Percentiles rank a stretch among this genome's conserved stretches.
phyloP scores from a whole-genome alignment of 2,888 invertebrate genomes.

The Tinea semifulvella region DNA sequence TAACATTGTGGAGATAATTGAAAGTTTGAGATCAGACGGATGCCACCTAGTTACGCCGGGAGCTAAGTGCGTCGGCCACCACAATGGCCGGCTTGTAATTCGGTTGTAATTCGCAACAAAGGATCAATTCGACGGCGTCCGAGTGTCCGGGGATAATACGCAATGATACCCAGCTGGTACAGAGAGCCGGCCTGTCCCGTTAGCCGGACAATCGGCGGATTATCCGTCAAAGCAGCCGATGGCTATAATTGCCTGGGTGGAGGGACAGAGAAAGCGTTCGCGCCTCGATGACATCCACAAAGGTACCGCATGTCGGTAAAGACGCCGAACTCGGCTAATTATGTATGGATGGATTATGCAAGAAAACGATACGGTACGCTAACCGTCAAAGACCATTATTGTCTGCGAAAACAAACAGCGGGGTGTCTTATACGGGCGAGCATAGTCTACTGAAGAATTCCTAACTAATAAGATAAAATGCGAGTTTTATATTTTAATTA shows the following conservation, averaged over 20 bases:
- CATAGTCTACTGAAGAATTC: neutral
- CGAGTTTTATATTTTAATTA: neutral
- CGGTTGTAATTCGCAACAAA: conserved; percentile 59
- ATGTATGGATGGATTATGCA: conserved; percentile 48
- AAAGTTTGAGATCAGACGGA: conserved; percentile 12
- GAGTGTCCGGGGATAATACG: conserved; percentile 48
- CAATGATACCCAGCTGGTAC: conserved; percentile 53
- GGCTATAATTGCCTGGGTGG: conserved; percentile 25
- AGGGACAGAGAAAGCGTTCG: conserved; percentile 52
- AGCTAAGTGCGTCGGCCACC: conserved; percentile 35
- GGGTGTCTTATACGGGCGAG: conserved; percentile 29
- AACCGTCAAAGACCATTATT: conserved; percentile 36
- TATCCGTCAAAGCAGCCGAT: conserved; percentile 55
- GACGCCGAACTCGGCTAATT: conserved; percentile 44
- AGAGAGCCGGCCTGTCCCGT: conserved; percentile 41
- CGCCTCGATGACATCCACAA: conserved; percentile 57
- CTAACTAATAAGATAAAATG: neutral
- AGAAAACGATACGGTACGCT: conserved; percentile 40
- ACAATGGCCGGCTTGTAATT: conserved; percentile 54
- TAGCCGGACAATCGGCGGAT: conserved; percentile 51
- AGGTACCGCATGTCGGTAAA: conserved; percentile 34
- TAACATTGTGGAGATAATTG: neutral
- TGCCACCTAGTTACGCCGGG: conserved; percentile 62
- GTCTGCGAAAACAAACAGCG: conserved; percentile 49
- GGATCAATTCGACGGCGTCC: conserved; percentile 33